Evolutionary conservation across 2,888 invertebrate species (phyloP).

Genomic region (Nephrotoma appendiculata): DNA sequence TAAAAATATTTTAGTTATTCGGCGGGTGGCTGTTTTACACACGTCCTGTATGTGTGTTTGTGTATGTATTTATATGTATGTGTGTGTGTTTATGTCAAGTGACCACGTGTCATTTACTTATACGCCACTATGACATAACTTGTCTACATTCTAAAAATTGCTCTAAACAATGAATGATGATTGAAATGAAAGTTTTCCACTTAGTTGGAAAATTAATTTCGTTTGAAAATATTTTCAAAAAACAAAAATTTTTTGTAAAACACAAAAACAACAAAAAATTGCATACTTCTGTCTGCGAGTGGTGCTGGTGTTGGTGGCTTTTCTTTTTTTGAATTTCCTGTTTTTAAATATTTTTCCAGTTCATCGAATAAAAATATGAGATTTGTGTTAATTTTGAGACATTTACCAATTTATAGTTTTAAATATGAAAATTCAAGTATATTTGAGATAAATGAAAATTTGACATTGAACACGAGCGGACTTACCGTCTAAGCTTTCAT

Average conservation of each 20-base stretch:
- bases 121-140: not conserved
- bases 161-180: not conserved
- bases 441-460: not conserved
- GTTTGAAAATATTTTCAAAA: not conserved
- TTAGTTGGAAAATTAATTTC: not conserved
- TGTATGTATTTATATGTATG: not conserved
- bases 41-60: not conserved
- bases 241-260: not conserved
- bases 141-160: not conserved
- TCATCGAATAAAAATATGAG: not conserved
- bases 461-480: not conserved
- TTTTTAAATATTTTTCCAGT: not conserved
- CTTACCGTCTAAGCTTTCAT: slow-evolving; percentile 36
- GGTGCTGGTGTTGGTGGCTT: not conserved
- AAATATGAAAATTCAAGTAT: not conserved
- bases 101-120: not conserved
- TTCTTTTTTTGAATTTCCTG: not conserved
- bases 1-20: not conserved
- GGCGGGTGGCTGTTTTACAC: not conserved
- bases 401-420: not conserved
- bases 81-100: not conserved
- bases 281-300: not conserved
- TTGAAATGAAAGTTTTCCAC: not conserved
- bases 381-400: not conserved
- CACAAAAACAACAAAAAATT: not conserved